A percentile compares a stretch with the other conserved stretches of the same genome.
These are phyloP conservation scores for Denticeps clupeoides DNA, from an alignment of 2,797 vertebrate genomes.

Conservation along the genomic window DNA sequence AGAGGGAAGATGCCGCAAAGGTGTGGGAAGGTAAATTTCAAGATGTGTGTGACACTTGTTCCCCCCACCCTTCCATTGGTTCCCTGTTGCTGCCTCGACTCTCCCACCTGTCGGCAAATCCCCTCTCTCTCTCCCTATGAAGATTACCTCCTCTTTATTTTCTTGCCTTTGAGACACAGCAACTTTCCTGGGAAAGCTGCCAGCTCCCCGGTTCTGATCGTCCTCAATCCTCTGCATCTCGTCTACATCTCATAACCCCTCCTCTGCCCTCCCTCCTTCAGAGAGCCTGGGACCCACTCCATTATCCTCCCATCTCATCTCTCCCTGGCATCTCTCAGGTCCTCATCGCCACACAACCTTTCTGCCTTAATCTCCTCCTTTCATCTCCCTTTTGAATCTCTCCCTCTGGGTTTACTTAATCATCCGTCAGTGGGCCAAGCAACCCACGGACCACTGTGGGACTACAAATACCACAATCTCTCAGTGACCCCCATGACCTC, in stretches of 20 bases:
- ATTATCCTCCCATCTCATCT: slow-evolving; percentile 22
- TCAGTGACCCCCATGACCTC: slow-evolving; percentile 4
- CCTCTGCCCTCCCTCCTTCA: slow-evolving; percentile 11
- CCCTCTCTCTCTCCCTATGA: background rate
- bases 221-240: slow-evolving; percentile 14
- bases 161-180: background rate
- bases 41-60: slow-evolving; percentile 15
- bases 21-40: slow-evolving; percentile 7
- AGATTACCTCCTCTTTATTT: slow-evolving; percentile 6
- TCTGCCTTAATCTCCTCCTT: slow-evolving; percentile 22
- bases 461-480: slow-evolving; percentile 7
- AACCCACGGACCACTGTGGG: background rate
- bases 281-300: slow-evolving; percentile 13
- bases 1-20: slow-evolving; percentile 9
- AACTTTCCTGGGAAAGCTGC: slow-evolving; percentile 10
- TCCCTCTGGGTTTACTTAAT: slow-evolving; percentile 27
- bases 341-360: slow-evolving; percentile 13
- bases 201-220: slow-evolving; percentile 15
- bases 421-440: slow-evolving; percentile 26
- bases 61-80: too few species aligned
- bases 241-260: slow-evolving; percentile 17
- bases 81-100: too few species aligned
- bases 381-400: slow-evolving; percentile 19
- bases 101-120: slow-evolving; percentile 1
- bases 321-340: slow-evolving; percentile 17